Conservation (phyloP, 2,113 vertebrate species). For the Tretioscincus oriximinensis region DNA sequence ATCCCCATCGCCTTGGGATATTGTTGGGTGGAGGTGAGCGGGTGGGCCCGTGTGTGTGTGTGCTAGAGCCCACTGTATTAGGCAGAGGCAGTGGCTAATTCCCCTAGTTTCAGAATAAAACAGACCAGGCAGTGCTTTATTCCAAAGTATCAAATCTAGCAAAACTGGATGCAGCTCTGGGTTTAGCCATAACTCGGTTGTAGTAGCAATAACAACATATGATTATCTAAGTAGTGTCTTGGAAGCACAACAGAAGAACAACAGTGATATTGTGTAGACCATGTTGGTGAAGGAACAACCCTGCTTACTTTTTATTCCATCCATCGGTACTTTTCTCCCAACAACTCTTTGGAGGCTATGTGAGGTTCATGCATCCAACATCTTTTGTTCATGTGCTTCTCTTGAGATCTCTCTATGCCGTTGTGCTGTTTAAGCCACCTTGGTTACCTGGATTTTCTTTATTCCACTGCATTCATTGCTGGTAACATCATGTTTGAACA, state of each 20-base stretch:
- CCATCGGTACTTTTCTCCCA: not conserved
- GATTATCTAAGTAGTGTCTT: not conserved
- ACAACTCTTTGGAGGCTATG: not conserved
- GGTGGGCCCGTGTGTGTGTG: no score
- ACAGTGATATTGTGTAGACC: not conserved
- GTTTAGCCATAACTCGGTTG: no score
- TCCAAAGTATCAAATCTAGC: no score
- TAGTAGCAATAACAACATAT: not conserved
- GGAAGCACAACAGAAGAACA: not conserved
- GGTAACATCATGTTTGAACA: not conserved
- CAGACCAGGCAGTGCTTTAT: no score
- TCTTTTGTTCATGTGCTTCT: not conserved
- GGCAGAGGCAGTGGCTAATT: no score
- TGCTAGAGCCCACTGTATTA: no score
- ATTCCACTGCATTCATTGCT: not conserved
- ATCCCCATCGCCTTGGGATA: no score
- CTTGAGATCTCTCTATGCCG: not conserved
- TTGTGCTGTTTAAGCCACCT: not conserved
- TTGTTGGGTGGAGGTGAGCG: no score
- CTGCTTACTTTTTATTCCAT: not conserved
- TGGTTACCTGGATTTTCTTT: not conserved
- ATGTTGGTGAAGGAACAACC: not conserved
- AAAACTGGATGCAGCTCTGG: no score
- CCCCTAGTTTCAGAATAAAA: no score
- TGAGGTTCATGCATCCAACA: not conserved